These are phyloP conservation scores for Amyelois transitella DNA, from an alignment of 1,140 invertebrate species.

Conservation along the genomic window DNA sequence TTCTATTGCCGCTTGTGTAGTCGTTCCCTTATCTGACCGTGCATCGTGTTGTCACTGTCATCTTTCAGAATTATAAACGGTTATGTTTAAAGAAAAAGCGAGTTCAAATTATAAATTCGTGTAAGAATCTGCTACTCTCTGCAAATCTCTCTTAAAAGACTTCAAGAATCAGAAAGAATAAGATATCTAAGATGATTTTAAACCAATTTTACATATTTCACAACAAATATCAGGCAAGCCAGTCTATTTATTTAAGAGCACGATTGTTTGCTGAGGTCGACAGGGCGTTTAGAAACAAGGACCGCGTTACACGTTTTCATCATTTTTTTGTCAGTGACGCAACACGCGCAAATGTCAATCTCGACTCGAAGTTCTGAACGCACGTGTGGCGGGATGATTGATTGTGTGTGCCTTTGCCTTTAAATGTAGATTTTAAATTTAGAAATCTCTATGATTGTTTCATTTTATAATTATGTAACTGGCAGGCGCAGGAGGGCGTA, in stretches of 20 bases:
- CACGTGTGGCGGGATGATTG: constrained; percentile 21
- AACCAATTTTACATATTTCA: background rate
- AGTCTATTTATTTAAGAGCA: constrained; percentile 19
- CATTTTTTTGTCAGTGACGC: constrained; percentile 24
- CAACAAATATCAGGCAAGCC: background rate
- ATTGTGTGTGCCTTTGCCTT: constrained; percentile 11
- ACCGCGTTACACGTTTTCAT: constrained; percentile 27
- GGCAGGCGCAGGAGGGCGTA: background rate
- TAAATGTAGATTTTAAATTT: constrained; percentile 7
- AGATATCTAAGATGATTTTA: too few relatives aligned
- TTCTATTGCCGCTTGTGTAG: constrained; percentile 20
- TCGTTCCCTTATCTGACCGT: constrained; percentile 15
- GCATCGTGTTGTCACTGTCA: constrained; percentile 19
- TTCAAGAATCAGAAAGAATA: too few relatives aligned
- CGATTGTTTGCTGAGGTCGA: constrained; percentile 9
- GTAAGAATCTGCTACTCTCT: background rate
- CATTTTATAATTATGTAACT: constrained; percentile 2
- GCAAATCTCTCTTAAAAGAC: too few relatives aligned
- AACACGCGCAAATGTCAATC: constrained; percentile 24
- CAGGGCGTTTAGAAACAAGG: constrained; percentile 12
- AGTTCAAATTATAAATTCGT: constrained; percentile 4
- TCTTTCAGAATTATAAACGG: constrained; percentile 6
- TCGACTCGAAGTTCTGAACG: constrained; percentile 10
- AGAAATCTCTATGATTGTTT: constrained; percentile 6
- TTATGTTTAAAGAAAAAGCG: constrained; percentile 1